phyloP scores from a whole-genome alignment of 1,140 invertebrate genomes.

The Brachionus calyciflorus region DNA sequence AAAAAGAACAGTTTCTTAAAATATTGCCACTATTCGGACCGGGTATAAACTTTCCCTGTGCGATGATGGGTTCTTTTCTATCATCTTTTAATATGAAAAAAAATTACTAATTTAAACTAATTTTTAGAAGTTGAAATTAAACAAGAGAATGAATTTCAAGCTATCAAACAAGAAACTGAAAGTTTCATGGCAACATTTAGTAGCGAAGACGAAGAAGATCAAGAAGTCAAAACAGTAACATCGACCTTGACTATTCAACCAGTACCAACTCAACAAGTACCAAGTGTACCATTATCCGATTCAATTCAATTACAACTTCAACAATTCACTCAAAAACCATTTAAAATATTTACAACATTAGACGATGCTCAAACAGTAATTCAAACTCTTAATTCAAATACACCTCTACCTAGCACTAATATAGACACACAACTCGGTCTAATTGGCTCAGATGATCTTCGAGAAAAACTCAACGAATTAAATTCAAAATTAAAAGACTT shows the following conservation, averaged over 20 bases:
- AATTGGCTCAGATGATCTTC: conserved; percentile 20
- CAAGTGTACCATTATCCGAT: neutral
- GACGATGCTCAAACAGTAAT: conserved; percentile 10
- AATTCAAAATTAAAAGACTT: conserved; percentile 25
- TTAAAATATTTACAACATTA: conserved; percentile 33
- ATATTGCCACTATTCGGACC: too few species aligned
- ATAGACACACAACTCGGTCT: neutral
- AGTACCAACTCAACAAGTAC: neutral
- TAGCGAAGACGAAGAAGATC: conserved; percentile 25
- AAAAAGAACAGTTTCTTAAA: too few species aligned
- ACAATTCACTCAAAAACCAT: conserved; percentile 40
- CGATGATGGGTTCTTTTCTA: too few species aligned
- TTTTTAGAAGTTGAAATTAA: neutral
- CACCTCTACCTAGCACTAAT: neutral
- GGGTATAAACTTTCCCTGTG: too few species aligned
- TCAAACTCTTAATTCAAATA: neutral
- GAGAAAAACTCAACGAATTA: conserved; percentile 22
- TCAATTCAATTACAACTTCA: conserved; percentile 25
- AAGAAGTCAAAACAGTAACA: conserved; percentile 2
- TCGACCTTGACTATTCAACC: neutral
- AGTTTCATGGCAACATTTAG: neutral
- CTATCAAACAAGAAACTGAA: neutral
- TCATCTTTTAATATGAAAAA: too few species aligned
- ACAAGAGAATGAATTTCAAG: neutral
- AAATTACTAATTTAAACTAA: too few species aligned